phyloP scores from a whole-genome alignment of 2,888 invertebrate species.

The Hypolimnas misippus region DNA sequence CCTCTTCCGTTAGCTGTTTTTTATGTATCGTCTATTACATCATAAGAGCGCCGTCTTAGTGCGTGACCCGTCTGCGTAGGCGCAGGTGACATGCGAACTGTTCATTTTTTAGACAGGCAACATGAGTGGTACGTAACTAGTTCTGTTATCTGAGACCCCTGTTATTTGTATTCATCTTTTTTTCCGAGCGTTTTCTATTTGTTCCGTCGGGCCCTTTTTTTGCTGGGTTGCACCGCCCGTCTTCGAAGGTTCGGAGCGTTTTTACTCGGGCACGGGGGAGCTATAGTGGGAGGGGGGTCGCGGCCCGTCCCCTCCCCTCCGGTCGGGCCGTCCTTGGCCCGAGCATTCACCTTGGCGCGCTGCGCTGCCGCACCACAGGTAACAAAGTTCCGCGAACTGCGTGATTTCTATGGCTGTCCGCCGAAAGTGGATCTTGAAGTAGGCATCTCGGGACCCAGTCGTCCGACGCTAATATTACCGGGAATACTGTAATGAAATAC shows the following conservation, averaged over 20 bases:
- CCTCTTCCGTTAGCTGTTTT: conserved; percentile 73
- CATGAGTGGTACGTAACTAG: conserved; percentile 61
- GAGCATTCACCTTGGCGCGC: conserved; percentile 83
- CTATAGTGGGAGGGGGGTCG: conserved; percentile 49
- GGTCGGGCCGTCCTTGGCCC: conserved; percentile 81
- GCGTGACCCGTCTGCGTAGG: conserved; percentile 74
- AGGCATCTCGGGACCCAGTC: conserved; percentile 60
- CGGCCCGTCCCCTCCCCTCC: conserved; percentile 71
- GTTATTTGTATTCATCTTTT: conserved; percentile 73
- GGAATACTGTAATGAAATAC: conserved; percentile 72
- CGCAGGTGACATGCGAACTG: conserved; percentile 78
- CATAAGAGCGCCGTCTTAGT: conserved; percentile 61
- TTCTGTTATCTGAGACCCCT: conserved; percentile 75
- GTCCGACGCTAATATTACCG: conserved; percentile 66
- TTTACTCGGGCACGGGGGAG: conserved; percentile 67
- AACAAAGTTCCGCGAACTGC: conserved; percentile 84
- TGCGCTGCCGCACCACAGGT: conserved; percentile 81
- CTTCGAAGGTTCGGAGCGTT: conserved; percentile 75
- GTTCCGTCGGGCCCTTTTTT: conserved; percentile 80
- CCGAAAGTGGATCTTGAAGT: conserved; percentile 72
- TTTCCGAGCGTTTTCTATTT: conserved; percentile 79
- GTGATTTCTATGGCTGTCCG: conserved; percentile 81
- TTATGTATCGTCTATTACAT: conserved; percentile 71
- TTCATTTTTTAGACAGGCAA: conserved; percentile 62
- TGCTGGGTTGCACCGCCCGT: conserved; percentile 73